A percentile compares a stretch with the other conserved stretches of the same genome.
Evolutionary conservation across 2,113 vertebrate genomes (phyloP).

Genomic region (Oplegnathus fasciatus): DNA sequence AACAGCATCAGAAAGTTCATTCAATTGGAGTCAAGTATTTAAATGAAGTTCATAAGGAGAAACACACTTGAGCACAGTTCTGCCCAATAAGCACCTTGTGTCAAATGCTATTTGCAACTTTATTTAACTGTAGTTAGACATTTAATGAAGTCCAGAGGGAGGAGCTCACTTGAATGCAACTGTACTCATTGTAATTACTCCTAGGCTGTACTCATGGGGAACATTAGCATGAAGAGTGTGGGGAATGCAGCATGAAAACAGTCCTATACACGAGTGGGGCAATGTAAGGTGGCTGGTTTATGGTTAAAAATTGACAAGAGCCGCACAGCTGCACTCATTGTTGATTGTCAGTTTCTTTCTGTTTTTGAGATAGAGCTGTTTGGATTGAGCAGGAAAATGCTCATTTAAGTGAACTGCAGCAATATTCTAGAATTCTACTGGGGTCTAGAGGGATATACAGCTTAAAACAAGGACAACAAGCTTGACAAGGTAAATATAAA

Average conservation of each 20-base stretch:
- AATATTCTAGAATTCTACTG: too few species aligned
- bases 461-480: too few species aligned
- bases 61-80: constrained; percentile 15
- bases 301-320: too few species aligned
- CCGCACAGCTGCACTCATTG: too few species aligned
- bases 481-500: too few species aligned
- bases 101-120: constrained; percentile 38
- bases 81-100: constrained; percentile 27
- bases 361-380: too few species aligned
- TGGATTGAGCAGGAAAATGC: too few species aligned
- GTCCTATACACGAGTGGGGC: too few species aligned
- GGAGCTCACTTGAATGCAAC: constrained; percentile 6
- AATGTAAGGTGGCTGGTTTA: not conserved
- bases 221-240: not conserved
- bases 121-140: constrained; percentile 13
- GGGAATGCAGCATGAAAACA: not conserved
- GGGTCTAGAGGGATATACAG: too few species aligned
- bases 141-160: constrained; percentile 22
- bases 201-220: not conserved
- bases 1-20: constrained; percentile 16
- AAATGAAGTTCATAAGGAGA: constrained; percentile 43
- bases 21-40: constrained; percentile 44
- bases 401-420: too few species aligned
- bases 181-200: constrained; percentile 17
- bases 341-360: too few species aligned